phyloP scores from a whole-genome alignment of 2,797 vertebrate genomes.

The Lutra lutra region DNA sequence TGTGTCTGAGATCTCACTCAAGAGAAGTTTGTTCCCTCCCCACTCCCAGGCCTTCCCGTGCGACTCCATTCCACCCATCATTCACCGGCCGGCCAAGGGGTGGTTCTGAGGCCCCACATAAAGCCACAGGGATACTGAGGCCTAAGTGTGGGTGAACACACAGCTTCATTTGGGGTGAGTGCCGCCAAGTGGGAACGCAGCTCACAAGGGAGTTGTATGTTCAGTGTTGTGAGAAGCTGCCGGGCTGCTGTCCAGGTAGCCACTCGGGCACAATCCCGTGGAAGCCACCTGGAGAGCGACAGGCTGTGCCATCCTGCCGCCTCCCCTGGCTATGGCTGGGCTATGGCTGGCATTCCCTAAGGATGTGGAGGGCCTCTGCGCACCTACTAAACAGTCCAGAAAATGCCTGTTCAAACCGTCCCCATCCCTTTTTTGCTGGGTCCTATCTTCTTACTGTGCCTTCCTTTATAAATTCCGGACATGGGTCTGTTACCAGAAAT shows the following conservation, averaged over 20 bases:
- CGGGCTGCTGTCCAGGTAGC: not conserved
- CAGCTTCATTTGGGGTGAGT: not conserved
- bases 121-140: not conserved
- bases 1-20: not conserved
- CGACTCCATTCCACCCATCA: not conserved
- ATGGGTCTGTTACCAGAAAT: not conserved
- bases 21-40: not conserved
- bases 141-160: not conserved
- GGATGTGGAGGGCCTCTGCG: not conserved
- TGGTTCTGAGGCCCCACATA: not conserved
- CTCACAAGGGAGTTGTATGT: not conserved
- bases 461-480: not conserved
- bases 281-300: not conserved
- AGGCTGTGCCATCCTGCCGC: not conserved
- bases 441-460: not conserved
- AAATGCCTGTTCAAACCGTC: not conserved
- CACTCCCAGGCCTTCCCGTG: not conserved
- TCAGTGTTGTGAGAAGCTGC: not conserved
- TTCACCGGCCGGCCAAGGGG: accelerated
- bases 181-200: accelerated
- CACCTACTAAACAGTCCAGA: not conserved
- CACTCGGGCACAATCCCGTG: not conserved
- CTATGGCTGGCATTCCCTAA: not conserved
- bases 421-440: not conserved
- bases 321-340: not conserved